Base-by-base conservation (phyloP, 2,113 vertebrate genomes). In the Gymnarchus niloticus region DNA sequence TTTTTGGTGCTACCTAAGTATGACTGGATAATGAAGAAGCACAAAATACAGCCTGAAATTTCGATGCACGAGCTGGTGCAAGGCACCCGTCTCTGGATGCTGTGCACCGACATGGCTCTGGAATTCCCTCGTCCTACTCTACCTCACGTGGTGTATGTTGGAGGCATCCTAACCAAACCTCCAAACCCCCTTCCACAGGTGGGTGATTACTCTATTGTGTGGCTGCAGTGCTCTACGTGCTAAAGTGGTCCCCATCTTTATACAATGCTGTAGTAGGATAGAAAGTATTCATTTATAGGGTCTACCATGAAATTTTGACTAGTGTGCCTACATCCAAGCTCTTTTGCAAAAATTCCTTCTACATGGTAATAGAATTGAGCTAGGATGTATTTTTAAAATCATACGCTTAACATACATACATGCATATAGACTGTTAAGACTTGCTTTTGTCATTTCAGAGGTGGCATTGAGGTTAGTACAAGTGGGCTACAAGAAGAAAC, bases 61-160 rank as follows among this genome's bases (percentile, higher is more conserved):
- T 96, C 97, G 88, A 98, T 99, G 98, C 94, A 95, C 0, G 97
- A 99, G 82, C 91, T 99, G 92, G 96, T 99, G 56, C 97, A 98
- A 49, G 97, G 96, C 83, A 96, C 97, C 90, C 96, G 95, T 84
- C 93, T 99, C 57, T 99, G 98, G 98, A 99, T 99, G 98, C 95
- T 99, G 19, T 99, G 97, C 88, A 99, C 98, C 0, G 98, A 99
- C 83, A 86, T 99, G 91, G 98, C 98, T 0, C 94, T 99, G 90
- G 98, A 99, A 92, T 99, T 99, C 87, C 98, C 98, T 0, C 94
- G 98, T 87, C 98, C 98, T 25, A 99, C 98, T 0, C 92, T 99
- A 85, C 98, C 98, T 59, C 98, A 99, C 1, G 98, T 99, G 78
- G 98, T 99, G 10, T 99, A 99, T 77, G 97, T 99, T 48, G 98